Percentiles rank a stretch among this genome's conserved stretches.
These are phyloP conservation scores for Cottus gobio DNA, from an alignment of 2,113 vertebrate species.

Conservation along the genomic window DNA sequence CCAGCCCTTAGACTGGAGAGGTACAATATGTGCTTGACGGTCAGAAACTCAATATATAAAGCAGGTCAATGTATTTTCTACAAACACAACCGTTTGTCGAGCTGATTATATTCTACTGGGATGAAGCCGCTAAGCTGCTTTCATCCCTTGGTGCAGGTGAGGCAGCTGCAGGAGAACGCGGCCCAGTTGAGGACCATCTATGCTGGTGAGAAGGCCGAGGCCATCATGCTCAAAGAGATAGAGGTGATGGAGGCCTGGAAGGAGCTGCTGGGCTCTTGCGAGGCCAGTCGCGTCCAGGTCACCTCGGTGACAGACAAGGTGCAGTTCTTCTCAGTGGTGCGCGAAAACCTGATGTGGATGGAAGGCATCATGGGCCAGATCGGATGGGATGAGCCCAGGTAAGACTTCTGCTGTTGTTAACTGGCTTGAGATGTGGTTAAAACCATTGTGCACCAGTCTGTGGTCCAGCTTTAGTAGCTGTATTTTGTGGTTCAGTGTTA, in stretches of 20 bases:
- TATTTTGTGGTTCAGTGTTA: not conserved
- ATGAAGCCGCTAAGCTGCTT: not conserved
- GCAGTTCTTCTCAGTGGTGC: slow-evolving; percentile 92
- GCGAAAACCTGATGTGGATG: slow-evolving; percentile 96
- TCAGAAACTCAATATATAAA: not conserved
- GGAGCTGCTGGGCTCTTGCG: slow-evolving; percentile 87
- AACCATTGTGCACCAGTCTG: not conserved
- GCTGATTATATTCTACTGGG: not conserved
- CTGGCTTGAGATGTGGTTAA: not conserved
- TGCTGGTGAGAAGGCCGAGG: slow-evolving; percentile 92
- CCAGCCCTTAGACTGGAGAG: too few species aligned
- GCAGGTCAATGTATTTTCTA: not conserved
- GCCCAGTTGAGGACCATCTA: slow-evolving; percentile 91
- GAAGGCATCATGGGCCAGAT: slow-evolving; percentile 94
- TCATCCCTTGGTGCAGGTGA: slow-evolving; percentile 80
- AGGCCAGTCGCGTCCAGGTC: slow-evolving; percentile 89
- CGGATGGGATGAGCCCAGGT: slow-evolving; percentile 90
- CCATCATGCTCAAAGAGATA: slow-evolving; percentile 89
- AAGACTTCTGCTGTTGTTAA: not conserved
- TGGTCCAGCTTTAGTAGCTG: not conserved
- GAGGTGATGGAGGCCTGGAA: slow-evolving; percentile 91
- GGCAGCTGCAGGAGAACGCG: slow-evolving; percentile 92
- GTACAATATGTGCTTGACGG: not conserved
- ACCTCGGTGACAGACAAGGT: slow-evolving; percentile 92
- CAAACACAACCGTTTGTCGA: not conserved